Conservation (phyloP, 2,113 vertebrate species). For the Chaetodon trifascialis region DNA sequence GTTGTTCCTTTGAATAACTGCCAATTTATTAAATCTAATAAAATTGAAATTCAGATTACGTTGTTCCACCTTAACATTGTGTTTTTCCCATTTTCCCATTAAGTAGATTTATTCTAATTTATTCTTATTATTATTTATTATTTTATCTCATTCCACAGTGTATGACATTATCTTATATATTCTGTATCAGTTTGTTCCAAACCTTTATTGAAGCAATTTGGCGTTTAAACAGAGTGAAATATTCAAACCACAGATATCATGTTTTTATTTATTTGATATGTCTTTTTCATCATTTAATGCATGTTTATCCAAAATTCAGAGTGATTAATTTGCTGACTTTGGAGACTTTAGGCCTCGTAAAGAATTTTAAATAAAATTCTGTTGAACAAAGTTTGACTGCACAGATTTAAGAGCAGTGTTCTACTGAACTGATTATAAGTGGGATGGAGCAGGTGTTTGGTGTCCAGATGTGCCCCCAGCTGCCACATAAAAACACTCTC, state of each 20-base stretch:
- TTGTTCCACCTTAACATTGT: neutral
- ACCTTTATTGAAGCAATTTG: neutral
- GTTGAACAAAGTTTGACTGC: neutral
- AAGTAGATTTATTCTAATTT: neutral
- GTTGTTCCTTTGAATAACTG: neutral
- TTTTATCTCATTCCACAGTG: neutral
- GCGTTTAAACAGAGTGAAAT: neutral
- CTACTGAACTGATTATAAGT: neutral
- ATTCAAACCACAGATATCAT: neutral
- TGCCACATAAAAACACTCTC: conserved; percentile 2
- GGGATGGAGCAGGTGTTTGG: neutral
- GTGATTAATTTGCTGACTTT: neutral
- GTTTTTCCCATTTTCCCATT: neutral
- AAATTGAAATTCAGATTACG: neutral
- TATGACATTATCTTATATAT: no score
- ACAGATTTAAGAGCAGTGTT: neutral
- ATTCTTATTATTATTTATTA: no score
- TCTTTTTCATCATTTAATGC: neutral
- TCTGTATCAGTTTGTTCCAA: neutral
- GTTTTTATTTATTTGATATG: neutral
- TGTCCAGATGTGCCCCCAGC: conserved; percentile 4
- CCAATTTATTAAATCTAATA: neutral
- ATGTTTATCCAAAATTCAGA: neutral
- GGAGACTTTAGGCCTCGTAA: neutral
- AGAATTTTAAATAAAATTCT: neutral